Conservation (phyloP, 1,140 invertebrate species). For the Musca domestica region DNA sequence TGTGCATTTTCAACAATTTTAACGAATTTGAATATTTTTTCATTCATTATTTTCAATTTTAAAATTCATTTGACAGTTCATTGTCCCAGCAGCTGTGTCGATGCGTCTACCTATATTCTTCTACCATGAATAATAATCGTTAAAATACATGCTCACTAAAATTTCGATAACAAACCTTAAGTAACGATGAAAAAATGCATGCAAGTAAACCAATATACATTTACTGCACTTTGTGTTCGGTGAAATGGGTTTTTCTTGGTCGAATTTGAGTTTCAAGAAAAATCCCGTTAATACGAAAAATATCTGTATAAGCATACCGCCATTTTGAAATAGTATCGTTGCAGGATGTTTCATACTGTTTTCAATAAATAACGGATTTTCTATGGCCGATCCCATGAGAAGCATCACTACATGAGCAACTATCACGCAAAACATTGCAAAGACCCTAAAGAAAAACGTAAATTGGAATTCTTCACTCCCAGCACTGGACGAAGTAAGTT, state of each 20-base stretch:
- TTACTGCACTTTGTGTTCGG: neutral
- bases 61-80: no score
- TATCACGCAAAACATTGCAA: neutral
- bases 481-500: neutral
- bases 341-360: conserved; percentile 17
- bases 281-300: conserved; percentile 60
- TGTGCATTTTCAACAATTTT: no score
- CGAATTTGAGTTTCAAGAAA: conserved; percentile 56
- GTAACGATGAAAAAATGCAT: conserved; percentile 6
- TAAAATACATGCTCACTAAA: no score
- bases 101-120: no score
- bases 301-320: conserved; percentile 55
- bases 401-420: neutral
- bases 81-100: no score
- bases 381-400: neutral
- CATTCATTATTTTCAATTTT: no score
- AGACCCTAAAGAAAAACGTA: neutral
- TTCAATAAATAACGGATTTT: conserved; percentile 5
- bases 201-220: neutral
- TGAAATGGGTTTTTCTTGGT: conserved; percentile 7
- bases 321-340: conserved; percentile 55
- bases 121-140: no score
- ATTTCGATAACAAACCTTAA: no score
- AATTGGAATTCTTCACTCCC: neutral
- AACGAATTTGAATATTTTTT: no score